A percentile compares a stretch with the other conserved stretches of the same genome.
Evolutionary conservation across 2,888 invertebrate genomes (phyloP).

Genomic region (Psylliodes chrysocephalus): DNA sequence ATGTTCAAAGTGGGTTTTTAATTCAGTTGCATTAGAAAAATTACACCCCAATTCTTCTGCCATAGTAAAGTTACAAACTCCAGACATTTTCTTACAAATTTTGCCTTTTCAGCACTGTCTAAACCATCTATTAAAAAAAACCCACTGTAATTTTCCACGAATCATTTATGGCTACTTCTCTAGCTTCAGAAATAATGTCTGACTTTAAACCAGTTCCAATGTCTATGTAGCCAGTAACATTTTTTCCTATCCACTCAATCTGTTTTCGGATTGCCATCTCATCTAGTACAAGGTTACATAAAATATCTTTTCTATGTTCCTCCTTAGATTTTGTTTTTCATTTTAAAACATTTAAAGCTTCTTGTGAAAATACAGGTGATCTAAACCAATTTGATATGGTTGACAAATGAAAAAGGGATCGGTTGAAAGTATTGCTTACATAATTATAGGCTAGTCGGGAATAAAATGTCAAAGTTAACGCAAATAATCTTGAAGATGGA

Average conservation of each 20-base stretch:
- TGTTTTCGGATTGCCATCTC: constrained; percentile 20
- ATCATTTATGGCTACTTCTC: constrained; percentile 17
- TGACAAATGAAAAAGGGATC: constrained; percentile 30
- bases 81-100: not conserved
- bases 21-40: too few species aligned
- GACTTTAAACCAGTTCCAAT: too few species aligned
- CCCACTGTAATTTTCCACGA: too few species aligned
- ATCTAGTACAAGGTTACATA: constrained; percentile 27
- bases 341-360: constrained; percentile 8
- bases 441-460: too few species aligned
- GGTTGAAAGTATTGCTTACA: constrained; percentile 33
- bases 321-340: constrained; percentile 23
- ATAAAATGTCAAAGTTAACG: constrained; percentile 38
- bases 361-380: constrained; percentile 26
- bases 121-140: not conserved
- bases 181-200: constrained; percentile 26
- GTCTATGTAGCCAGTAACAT: constrained; percentile 17
- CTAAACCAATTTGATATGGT: constrained; percentile 36
- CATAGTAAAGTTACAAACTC: not conserved
- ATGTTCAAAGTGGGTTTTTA: too few species aligned
- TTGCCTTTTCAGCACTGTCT: not conserved
- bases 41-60: too few species aligned
- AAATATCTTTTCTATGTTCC: not conserved
- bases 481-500: constrained; percentile 31
- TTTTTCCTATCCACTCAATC: constrained; percentile 18